A percentile compares a stretch with the other conserved stretches of the same genome.
These are phyloP conservation scores for Lomographa bimaculata DNA, from an alignment of 2,888 invertebrate genomes.

Conservation along the genomic window DNA sequence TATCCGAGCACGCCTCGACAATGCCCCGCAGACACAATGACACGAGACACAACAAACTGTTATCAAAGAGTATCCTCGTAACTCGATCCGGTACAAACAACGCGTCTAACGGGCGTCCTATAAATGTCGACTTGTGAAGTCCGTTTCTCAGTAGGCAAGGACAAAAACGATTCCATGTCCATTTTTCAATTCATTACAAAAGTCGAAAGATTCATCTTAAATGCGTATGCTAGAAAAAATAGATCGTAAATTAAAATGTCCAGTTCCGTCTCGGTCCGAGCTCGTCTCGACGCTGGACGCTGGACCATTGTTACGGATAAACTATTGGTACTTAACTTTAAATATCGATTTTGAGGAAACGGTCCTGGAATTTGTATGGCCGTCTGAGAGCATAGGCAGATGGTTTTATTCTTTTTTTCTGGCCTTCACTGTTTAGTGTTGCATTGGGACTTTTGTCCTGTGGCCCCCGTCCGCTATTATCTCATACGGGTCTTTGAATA, in stretches of 20 bases:
- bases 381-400: conserved; percentile 60
- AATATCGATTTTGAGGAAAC: conserved; percentile 74
- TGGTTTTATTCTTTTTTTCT: conserved; percentile 69
- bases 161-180: conserved; percentile 70
- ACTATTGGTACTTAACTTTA: conserved; percentile 76
- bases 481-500: conserved; percentile 71
- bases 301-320: conserved; percentile 63
- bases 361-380: conserved; percentile 65
- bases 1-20: conserved; percentile 57
- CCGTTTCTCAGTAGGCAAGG: conserved; percentile 73
- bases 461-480: conserved; percentile 73
- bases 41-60: conserved; percentile 61
- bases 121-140: conserved; percentile 78
- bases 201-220: conserved; percentile 77
- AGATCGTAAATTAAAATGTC: conserved; percentile 80
- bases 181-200: conserved; percentile 80
- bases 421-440: conserved; percentile 60
- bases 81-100: conserved; percentile 65
- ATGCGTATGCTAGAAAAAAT: conserved; percentile 70
- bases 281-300: conserved; percentile 57
- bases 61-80: conserved; percentile 67
- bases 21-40: conserved; percentile 63
- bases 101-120: conserved; percentile 56
- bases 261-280: conserved; percentile 56
- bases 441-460: conserved; percentile 75